Conservation (phyloP, 37 sponge, comb jelly and placozoan genomes). For the Lycopodina hypogea region DNA sequence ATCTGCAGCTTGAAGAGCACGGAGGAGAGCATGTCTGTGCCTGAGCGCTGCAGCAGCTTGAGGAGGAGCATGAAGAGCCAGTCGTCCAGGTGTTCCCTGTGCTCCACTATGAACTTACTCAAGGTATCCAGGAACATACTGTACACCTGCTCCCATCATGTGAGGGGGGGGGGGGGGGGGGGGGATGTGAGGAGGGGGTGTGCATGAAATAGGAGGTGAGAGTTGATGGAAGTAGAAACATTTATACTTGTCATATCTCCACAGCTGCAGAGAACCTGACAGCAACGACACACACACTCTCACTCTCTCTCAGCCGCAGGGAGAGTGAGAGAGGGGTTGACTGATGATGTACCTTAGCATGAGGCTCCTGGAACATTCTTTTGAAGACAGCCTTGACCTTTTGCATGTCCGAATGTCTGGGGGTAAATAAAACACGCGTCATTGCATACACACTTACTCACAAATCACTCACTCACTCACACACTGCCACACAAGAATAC, state of each 20-base stretch:
- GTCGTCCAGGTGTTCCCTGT: slow-evolving; percentile 64
- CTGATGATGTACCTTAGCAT: slow-evolving; percentile 73
- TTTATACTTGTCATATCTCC: not conserved
- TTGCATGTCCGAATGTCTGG: slow-evolving; percentile 56
- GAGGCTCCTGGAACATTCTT: slow-evolving; percentile 69
- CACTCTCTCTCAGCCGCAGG: not conserved
- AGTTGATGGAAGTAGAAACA: not conserved
- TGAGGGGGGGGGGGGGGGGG: no score
- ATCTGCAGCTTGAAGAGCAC: slow-evolving; percentile 57
- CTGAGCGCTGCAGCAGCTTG: slow-evolving; percentile 63
- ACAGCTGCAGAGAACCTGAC: no score
- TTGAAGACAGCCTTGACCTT: slow-evolving; percentile 64
- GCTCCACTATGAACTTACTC: slow-evolving; percentile 44
- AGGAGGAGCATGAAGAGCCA: slow-evolving; percentile 76
- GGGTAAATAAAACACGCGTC: no score
- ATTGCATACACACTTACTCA: not conserved
- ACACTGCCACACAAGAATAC: not conserved
- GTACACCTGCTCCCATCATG: slow-evolving; percentile 77
- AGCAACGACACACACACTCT: not conserved
- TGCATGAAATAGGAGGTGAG: not conserved
- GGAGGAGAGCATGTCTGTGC: slow-evolving; percentile 68
- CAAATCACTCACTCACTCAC: not conserved
- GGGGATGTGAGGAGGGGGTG: not conserved
- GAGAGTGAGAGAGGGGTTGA: no score
- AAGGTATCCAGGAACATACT: slow-evolving; percentile 73